Evolutionary conservation across 1,140 invertebrate genomes (phyloP), one percentile per base, ranked within the genome.

Genomic region (Tetramorium simillimum): DNA sequence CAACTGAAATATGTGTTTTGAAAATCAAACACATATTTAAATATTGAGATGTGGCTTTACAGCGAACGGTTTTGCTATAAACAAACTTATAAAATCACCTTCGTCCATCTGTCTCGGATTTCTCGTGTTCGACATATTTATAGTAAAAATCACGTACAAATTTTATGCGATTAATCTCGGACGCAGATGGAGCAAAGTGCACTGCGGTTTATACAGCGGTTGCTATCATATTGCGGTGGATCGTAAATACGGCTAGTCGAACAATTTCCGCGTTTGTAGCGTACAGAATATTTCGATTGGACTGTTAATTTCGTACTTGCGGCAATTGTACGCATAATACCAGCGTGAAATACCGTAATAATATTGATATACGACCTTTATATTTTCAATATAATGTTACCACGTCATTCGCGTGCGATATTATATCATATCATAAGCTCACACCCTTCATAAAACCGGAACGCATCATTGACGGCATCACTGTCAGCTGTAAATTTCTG

Each of bases 191-290:
- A 77, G 40, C 76, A 62, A 84, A 89, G 73, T 76, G 60, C 46
- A 18, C 18, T 28, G 43, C 21, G 63, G 65, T 67, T 56, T 18
- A 28, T 53, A 12, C 18, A 37, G 49, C 33, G 53, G 46, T 84
- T 63, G 21, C 77, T 56, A 90, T 90, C 78, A 63, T 70, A 69
- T 78, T 69, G 80, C 65, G 86, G 72, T 89, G 43, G 33, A 76
- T 73, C 88, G 67, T 87, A 87, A 89, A 90, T 86, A 89, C n/a
- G 16, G 14, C n/a, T 62, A 58, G 28, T 88, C 46, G 12, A 43
- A 51, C 73, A 60, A 84, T 89, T 78, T 70, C 37, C 24, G 33
- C 43, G 24, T n/a, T 46, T n/a, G 65, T 12, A 58, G 12, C 49
- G 43, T 62, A 43, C 24, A 16, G 18, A 58, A 12, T 46, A 56